A percentile compares a stretch with the other conserved stretches of the same genome.
These are phyloP conservation scores for Pteropus alecto DNA, from an alignment of 2,113 vertebrate species.

Conservation along the genomic window DNA sequence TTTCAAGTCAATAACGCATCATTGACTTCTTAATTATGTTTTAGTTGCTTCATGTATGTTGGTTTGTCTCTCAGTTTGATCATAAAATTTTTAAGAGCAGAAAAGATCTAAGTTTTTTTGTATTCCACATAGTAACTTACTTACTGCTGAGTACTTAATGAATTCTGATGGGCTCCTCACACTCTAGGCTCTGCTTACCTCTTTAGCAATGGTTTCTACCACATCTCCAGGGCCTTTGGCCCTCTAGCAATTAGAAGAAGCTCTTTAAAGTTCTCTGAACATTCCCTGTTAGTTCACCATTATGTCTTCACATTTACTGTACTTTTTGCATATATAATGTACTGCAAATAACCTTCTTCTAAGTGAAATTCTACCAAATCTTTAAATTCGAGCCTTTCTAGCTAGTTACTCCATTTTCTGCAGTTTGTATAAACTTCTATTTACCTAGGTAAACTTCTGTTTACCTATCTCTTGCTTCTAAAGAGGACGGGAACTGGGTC, in stretches of 20 bases:
- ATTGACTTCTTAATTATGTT: not conserved
- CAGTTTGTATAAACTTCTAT: not conserved
- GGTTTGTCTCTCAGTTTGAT: not conserved
- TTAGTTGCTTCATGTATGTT: constrained; percentile 2
- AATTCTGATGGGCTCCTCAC: not conserved
- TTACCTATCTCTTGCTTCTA: not conserved
- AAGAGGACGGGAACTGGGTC: not conserved
- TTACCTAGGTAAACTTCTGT: too few species aligned
- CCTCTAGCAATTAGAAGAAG: not conserved
- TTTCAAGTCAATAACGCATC: not conserved
- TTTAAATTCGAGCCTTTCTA: not conserved
- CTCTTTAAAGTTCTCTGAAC: not conserved
- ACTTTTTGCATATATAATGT: not conserved
- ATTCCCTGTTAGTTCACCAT: not conserved
- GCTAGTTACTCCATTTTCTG: not conserved
- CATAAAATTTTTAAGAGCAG: not conserved
- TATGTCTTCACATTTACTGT: not conserved
- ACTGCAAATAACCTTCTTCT: not conserved
- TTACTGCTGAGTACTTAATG: not conserved
- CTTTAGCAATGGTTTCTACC: not conserved
- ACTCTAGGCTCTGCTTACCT: not conserved
- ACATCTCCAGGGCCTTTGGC: not conserved
- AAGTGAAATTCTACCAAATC: not conserved
- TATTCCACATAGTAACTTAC: not conserved
- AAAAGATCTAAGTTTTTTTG: not conserved